Evolutionary conservation across 2,888 invertebrate genomes (phyloP), one percentile per base, ranked within the genome.

Genomic region (Neria commutata): DNA sequence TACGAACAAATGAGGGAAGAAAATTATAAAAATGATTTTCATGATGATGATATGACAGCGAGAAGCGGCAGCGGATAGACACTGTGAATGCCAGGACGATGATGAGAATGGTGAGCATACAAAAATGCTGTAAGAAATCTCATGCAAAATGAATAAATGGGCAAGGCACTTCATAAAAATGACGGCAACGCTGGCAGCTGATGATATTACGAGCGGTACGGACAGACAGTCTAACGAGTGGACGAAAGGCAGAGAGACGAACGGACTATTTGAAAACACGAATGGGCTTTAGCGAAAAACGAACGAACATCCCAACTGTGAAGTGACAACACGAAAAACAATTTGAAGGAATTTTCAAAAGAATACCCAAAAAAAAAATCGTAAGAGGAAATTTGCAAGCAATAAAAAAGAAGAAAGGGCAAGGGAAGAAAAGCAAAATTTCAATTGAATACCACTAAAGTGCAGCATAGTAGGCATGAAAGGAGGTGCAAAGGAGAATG

Each of bases 101-200:
- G 25, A 23, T 48, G 48, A 48, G 23, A n/a, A 23, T 25, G 48
- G 25, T 25, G 48, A 48, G 25, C 26, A 48, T n/a, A n/a, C 48
- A 16, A 6, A 23, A 48, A 26, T n/a, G n/a, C n/a, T n/a, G n/a
- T n/a, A 48, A 48, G 16, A 26, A 48, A 48, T 16, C 33, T 11
- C 42, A 42, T 37, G 37, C 37, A 6, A n/a, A n/a, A n/a, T n/a
- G n/a, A n/a, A n/a, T n/a, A 10, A 10, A 24, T 16, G 48, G 17
- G 48, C 24, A 26, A n/a, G n/a, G n/a, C 48, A 48, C 48, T 48
- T 48, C 48, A 48, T 26, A 25, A 42, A 48, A 48, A 24, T 48
- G 26, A 48, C 48, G 25, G 25, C 48, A 25, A 24, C n/a, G 25
- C 10, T 4, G 25, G 16, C 5, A 16, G 25, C 48, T 3, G 48